Conservation (phyloP, 2,888 invertebrate genomes). For the Bombylius major region DNA sequence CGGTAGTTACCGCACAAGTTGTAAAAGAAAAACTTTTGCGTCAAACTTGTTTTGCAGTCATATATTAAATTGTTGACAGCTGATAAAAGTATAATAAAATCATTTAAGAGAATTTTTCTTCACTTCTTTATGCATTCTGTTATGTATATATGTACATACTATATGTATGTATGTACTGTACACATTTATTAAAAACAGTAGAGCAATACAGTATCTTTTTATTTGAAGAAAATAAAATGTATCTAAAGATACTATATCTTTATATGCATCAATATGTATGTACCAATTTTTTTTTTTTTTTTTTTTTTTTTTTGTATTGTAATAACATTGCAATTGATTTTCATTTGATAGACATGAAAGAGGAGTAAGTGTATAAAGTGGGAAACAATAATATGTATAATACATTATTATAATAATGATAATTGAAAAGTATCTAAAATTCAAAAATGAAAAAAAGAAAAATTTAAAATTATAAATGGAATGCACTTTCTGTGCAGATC, state of each 20-base stretch:
- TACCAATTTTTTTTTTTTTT: too few relatives aligned
- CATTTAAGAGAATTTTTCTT: constrained; percentile 9
- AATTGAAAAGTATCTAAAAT: too few relatives aligned
- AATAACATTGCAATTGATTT: background rate
- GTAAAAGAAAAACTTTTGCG: constrained; percentile 14
- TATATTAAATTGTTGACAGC: constrained; percentile 34
- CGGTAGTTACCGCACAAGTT: constrained; percentile 15
- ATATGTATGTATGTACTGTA: too few relatives aligned
- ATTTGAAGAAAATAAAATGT: background rate
- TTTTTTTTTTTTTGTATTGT: background rate
- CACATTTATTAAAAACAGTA: too few relatives aligned
- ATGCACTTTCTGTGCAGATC: too few relatives aligned
- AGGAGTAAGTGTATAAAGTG: background rate
- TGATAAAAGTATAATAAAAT: constrained; percentile 17
- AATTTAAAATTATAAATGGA: too few relatives aligned
- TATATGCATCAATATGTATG: too few relatives aligned
- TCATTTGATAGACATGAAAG: background rate
- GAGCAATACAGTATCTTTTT: too few relatives aligned
- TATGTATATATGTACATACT: too few relatives aligned
- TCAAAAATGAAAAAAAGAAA: too few relatives aligned
- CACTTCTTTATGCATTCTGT: background rate
- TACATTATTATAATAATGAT: too few relatives aligned
- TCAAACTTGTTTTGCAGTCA: constrained; percentile 23
- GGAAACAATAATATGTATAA: background rate
- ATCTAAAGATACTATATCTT: background rate